Conservation (phyloP, 2,113 vertebrate species). For the Scytalopus superciliaris region DNA sequence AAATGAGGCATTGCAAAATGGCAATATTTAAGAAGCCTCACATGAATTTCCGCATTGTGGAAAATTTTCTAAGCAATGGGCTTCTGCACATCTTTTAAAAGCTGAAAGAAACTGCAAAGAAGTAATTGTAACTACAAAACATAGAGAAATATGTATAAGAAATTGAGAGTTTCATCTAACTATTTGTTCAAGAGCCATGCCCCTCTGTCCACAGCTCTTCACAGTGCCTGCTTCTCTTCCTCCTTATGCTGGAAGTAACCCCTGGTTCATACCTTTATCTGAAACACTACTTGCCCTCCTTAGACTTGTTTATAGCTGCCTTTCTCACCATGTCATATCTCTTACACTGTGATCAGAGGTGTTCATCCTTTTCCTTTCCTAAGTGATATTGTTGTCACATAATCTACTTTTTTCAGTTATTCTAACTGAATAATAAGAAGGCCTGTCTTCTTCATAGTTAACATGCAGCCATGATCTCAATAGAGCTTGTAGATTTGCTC, state of each 20-base stretch:
- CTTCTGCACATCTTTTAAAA: not conserved
- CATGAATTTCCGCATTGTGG: not conserved
- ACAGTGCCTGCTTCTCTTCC: not conserved
- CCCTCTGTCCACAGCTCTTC: not conserved
- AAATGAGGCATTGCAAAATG: constrained; percentile 18
- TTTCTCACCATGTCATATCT: not conserved
- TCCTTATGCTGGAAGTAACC: not conserved
- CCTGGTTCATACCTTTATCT: not conserved
- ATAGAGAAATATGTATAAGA: not conserved
- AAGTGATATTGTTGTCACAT: constrained; percentile 14
- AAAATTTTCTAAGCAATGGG: not conserved
- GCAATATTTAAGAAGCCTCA: not conserved
- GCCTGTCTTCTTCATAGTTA: not conserved
- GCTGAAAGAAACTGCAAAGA: not conserved
- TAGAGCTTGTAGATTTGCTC: not conserved
- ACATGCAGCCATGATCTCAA: not conserved
- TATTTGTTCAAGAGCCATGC: not conserved
- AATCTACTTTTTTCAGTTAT: constrained; percentile 36
- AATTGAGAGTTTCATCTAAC: not conserved
- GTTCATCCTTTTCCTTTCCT: constrained; percentile 12
- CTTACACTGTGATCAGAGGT: not conserved
- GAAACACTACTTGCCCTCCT: not conserved
- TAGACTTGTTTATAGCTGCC: not conserved
- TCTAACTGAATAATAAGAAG: not conserved
- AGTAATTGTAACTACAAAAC: not conserved